Percentiles rank a stretch among this genome's conserved stretches.
Evolutionary conservation across 2,797 vertebrate species (phyloP).

Genomic region (Coracias cyanogaster): DNA sequence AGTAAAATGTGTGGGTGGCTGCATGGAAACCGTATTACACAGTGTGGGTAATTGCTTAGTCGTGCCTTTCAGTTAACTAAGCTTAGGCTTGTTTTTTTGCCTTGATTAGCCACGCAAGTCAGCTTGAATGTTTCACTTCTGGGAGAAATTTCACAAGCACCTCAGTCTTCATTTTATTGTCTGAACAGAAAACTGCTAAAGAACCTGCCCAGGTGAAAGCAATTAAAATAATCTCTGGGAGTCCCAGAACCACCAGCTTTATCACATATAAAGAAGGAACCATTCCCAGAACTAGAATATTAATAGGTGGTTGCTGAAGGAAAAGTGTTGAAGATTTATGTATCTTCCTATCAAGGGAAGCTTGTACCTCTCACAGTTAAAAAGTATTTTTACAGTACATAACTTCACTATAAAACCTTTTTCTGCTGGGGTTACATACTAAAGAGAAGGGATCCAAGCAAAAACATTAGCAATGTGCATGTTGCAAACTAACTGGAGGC

Average conservation of each 20-base stretch:
- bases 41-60: constrained; percentile 37
- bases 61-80: constrained; percentile 39
- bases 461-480: not conserved
- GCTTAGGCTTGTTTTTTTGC: constrained; percentile 39
- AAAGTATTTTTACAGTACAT: not conserved
- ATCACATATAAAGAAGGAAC: not conserved
- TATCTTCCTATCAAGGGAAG: not conserved
- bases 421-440: not conserved
- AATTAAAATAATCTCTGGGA: not conserved
- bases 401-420: not conserved
- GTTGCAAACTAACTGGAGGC: not conserved
- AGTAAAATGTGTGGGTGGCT: not conserved
- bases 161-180: not conserved
- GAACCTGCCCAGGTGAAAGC: not conserved
- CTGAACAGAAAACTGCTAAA: not conserved
- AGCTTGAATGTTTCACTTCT: constrained; percentile 40
- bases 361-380: not conserved
- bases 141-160: constrained; percentile 6
- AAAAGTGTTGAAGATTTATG: not conserved
- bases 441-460: not conserved
- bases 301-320: not conserved
- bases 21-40: constrained; percentile 12
- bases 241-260: not conserved
- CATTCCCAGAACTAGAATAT: not conserved
- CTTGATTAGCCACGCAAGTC: constrained; percentile 23